Evolutionary conservation across 2,797 vertebrate species (phyloP).

Genomic region (Antrozous pallidus): DNA sequence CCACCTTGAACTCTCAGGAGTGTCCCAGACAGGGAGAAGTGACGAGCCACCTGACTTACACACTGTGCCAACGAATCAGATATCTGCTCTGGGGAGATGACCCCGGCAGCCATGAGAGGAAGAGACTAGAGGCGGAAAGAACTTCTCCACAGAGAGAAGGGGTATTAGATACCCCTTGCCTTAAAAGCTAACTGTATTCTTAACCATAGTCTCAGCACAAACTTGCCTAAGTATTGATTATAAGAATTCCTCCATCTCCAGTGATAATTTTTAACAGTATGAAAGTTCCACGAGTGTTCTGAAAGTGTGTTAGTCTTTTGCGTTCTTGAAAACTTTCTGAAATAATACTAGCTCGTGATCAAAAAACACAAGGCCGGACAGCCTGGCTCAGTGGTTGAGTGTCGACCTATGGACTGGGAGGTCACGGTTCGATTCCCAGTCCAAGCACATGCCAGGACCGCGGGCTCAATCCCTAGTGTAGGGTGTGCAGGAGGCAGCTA

Average conservation of each 20-base stretch:
- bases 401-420: too few relatives aligned
- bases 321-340: constrained; percentile 19
- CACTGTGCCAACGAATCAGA: not conserved
- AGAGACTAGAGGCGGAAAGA: not conserved
- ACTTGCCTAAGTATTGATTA: not conserved
- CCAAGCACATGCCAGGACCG: too few relatives aligned
- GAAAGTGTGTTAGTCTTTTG: not conserved
- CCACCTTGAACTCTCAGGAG: not conserved
- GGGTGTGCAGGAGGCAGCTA: too few relatives aligned
- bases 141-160: not conserved
- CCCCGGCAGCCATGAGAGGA: not conserved
- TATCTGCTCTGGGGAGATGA: not conserved
- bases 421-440: too few relatives aligned
- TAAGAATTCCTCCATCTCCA: constrained; percentile 8
- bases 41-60: not conserved
- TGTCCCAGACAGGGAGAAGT: not conserved
- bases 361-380: not conserved
- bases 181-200: constrained; percentile 28
- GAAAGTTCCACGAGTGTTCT: not conserved
- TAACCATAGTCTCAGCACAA: not conserved
- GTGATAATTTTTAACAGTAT: not conserved
- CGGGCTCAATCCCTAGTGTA: too few relatives aligned
- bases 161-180: not conserved
- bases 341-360: not conserved
- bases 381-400: too few relatives aligned